These are phyloP conservation scores for Tetragnatha versicolor DNA, from an alignment of 1,140 invertebrate genomes.

Conservation along the genomic window DNA sequence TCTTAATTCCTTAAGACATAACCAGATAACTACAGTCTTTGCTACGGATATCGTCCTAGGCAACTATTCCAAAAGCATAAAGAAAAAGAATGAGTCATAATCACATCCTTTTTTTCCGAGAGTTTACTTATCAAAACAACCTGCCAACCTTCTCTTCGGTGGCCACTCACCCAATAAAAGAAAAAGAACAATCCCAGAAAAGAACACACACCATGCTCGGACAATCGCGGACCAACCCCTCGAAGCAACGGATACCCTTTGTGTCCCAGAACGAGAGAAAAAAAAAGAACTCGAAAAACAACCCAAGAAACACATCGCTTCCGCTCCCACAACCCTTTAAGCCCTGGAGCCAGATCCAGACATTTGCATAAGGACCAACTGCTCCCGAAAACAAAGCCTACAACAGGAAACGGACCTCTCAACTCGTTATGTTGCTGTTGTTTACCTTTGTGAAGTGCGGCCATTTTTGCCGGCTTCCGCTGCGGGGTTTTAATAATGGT, in stretches of 20 bases:
- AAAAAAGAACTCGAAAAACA: too few species aligned
- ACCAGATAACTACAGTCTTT: too few species aligned
- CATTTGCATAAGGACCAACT: slow-evolving; percentile 19
- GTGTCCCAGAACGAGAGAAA: neutral
- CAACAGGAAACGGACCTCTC: slow-evolving; percentile 19
- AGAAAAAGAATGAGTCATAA: neutral
- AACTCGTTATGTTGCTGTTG: neutral
- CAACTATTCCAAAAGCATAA: too few species aligned
- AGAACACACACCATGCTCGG: neutral
- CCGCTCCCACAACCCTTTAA: slow-evolving; percentile 25
- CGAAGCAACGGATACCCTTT: slow-evolving; percentile 21
- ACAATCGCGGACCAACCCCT: neutral
- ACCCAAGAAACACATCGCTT: neutral
- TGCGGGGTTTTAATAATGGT: too few species aligned
- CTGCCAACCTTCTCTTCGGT: neutral
- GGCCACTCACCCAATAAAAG: neutral
- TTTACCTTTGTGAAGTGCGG: neutral
- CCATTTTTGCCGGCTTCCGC: neutral
- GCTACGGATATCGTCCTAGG: too few species aligned
- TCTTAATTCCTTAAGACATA: too few species aligned
- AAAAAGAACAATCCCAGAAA: neutral
- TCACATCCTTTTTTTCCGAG: neutral
- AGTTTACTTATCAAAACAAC: too few species aligned
- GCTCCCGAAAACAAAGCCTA: slow-evolving; percentile 6
- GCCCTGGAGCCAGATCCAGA: neutral